These are phyloP conservation scores for Danio kyathit DNA, from an alignment of 2,797 vertebrate species.

Conservation along the genomic window DNA sequence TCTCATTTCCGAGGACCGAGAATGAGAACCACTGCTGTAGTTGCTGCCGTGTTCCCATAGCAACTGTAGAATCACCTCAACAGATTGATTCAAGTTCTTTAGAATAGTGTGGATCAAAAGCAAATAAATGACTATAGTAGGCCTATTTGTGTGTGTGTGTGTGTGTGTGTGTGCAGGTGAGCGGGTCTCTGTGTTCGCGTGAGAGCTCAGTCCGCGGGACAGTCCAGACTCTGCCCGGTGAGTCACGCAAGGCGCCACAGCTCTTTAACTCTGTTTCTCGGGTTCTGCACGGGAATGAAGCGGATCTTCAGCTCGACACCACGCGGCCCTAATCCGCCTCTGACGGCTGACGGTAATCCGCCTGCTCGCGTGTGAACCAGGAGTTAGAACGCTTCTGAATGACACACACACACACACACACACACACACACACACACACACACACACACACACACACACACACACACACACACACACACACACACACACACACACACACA, in stretches of 20 bases:
- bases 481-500: too few relatives aligned
- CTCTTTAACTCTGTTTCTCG: slow-evolving; percentile 45
- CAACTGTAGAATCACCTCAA: too few relatives aligned
- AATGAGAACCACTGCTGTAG: too few relatives aligned
- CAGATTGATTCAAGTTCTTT: too few relatives aligned
- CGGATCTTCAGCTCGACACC: slow-evolving; percentile 62
- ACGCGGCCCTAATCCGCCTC: slow-evolving; percentile 16
- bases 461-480: too few relatives aligned
- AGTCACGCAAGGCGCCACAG: slow-evolving; percentile 83
- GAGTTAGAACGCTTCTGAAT: background rate
- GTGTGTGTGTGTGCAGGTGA: slow-evolving; percentile 80
- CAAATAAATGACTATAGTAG: too few relatives aligned
- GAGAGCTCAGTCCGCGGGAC: slow-evolving; percentile 79
- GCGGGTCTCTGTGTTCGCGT: slow-evolving; percentile 72
- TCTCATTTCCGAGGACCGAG: too few relatives aligned
- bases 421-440: too few relatives aligned
- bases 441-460: too few relatives aligned
- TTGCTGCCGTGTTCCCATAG: too few relatives aligned
- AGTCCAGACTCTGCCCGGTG: slow-evolving; percentile 82
- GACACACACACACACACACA: too few relatives aligned
- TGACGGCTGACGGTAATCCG: background rate
- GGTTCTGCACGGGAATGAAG: slow-evolving; percentile 73
- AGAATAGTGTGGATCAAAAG: too few relatives aligned
- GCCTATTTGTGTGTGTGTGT: background rate
- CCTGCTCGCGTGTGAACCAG: slow-evolving; percentile 45